phyloP scores from a whole-genome alignment of 2,113 vertebrate genomes.

The Neoarius graeffei region DNA sequence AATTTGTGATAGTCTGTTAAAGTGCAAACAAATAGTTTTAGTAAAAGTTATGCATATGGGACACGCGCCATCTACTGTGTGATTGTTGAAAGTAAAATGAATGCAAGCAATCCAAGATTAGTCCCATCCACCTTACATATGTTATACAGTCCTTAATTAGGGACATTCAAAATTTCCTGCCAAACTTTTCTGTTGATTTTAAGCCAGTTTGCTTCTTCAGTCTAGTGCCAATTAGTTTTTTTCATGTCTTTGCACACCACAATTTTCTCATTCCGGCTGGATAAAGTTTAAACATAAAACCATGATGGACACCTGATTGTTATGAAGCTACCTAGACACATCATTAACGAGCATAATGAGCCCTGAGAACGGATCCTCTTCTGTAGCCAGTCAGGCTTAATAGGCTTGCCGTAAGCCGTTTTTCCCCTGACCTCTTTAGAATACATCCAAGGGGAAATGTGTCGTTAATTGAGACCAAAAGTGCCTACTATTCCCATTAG shows the following conservation, averaged over 20 bases:
- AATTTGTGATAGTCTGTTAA: neutral
- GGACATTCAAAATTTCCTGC: neutral
- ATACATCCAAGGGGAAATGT: conserved; percentile 39
- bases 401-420: conserved; percentile 34
- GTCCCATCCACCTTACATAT: neutral
- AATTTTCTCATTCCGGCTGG: neutral
- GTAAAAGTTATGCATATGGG: neutral
- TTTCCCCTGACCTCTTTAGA: conserved; percentile 31
- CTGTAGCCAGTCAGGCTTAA: conserved; percentile 35
- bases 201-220: neutral
- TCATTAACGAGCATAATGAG: conserved; percentile 13
- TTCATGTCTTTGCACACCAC: neutral
- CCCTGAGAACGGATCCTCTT: conserved; percentile 4
- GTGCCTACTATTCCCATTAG: conserved; percentile 39
- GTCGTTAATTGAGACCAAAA: conserved; percentile 48
- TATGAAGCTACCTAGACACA: conserved; percentile 21
- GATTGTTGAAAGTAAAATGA: neutral
- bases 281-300: conserved; percentile 14
- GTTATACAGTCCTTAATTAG: neutral
- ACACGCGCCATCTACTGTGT: neutral
- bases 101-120: neutral
- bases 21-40: neutral
- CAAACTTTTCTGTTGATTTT: neutral
- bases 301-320: conserved; percentile 5
- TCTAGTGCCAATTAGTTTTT: neutral